Evolutionary conservation across 1,140 invertebrate species (phyloP).

Genomic region (Brachystomella parvula): DNA sequence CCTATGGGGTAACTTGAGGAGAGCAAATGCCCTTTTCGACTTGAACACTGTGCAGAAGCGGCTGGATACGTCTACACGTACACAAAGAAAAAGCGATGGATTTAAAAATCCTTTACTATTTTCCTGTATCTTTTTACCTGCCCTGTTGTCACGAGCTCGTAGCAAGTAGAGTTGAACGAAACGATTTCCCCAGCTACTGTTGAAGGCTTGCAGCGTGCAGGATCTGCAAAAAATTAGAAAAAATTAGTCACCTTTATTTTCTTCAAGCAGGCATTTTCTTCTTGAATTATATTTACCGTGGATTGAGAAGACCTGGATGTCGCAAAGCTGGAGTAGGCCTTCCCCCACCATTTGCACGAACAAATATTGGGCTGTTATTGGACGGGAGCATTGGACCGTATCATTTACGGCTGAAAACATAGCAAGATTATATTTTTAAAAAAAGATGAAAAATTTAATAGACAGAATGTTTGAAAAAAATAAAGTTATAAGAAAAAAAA

Average conservation of each 20-base stretch:
- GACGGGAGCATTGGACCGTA: slow-evolving; percentile 3
- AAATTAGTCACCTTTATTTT: neutral
- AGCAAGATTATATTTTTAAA: neutral
- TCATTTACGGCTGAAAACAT: slow-evolving; percentile 2
- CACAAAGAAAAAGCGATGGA: neutral
- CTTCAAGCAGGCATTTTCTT: no score
- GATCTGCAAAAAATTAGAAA: neutral
- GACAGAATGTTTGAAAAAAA: no score
- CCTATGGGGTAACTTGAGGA: neutral
- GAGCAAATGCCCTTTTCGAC: neutral
- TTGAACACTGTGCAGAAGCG: neutral
- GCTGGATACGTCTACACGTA: neutral
- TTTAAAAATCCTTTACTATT: neutral
- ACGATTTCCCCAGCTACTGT: neutral
- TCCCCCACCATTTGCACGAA: slow-evolving; percentile 12
- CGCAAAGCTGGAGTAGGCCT: neutral
- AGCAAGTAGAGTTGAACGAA: neutral
- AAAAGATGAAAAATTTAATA: neutral
- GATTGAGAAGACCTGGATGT: neutral
- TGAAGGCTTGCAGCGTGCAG: slow-evolving; percentile 1
- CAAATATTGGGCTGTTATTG: slow-evolving; percentile 5
- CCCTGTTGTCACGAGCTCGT: neutral
- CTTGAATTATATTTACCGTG: neutral
- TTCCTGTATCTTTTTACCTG: neutral
- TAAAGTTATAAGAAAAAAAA: no score